These are phyloP conservation scores for Drosophila obscura DNA, from an alignment of 1,140 invertebrate species.

Conservation along the genomic window DNA sequence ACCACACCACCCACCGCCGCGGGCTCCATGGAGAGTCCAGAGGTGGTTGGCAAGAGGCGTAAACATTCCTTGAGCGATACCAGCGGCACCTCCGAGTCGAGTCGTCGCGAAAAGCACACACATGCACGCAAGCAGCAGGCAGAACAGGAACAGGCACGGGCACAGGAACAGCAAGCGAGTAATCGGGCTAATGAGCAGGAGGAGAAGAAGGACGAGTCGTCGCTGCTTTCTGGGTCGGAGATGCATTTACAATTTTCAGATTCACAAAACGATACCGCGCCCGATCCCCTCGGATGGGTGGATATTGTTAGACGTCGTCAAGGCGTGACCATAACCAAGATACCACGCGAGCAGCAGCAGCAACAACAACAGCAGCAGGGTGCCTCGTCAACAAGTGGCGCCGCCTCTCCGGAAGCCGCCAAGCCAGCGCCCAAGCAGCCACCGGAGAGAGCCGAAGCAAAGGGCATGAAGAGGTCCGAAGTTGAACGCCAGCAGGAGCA, in stretches of 20 bases:
- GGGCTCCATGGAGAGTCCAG: neutral
- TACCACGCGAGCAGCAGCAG: conserved; percentile 59
- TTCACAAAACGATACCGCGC: no score
- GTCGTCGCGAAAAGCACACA: conserved; percentile 45
- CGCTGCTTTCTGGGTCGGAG: no score
- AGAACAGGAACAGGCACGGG: neutral
- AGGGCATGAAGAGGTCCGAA: conserved; percentile 31
- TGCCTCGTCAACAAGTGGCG: neutral
- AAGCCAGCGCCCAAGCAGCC: conserved; percentile 6
- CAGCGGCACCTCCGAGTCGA: conserved; percentile 56
- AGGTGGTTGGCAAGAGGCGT: conserved; percentile 27
- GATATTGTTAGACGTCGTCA: conserved; percentile 68
- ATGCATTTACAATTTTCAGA: no score
- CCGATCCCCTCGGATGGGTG: conserved; percentile 47
- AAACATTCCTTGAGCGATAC: conserved; percentile 67
- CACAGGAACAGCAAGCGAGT: neutral
- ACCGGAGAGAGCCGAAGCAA: conserved; percentile 13
- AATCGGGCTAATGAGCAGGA: neutral
- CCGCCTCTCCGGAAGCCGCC: neutral
- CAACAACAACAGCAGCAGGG: neutral
- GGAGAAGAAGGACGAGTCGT: neutral
- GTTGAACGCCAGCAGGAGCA: conserved; percentile 66
- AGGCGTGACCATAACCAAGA: conserved; percentile 79
- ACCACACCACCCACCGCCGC: neutral
- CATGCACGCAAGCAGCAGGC: conserved; percentile 37